A percentile compares a stretch with the other conserved stretches of the same genome.
Conservation (phyloP, 2,888 invertebrate species). For the Fragum whitleyi region DNA sequence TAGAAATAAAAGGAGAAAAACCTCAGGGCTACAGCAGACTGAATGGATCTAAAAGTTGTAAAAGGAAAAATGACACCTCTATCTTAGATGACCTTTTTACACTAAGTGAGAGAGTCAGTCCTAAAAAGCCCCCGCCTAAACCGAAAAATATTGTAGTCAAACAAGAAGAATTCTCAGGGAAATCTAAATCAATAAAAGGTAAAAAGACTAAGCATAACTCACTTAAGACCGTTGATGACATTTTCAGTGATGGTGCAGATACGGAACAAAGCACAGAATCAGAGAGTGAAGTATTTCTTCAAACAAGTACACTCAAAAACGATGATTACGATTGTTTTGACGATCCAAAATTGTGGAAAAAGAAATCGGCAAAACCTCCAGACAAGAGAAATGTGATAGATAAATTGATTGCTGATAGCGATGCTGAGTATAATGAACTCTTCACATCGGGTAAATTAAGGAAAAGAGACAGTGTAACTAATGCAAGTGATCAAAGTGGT, state of each 20-base stretch:
- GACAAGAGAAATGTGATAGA: constrained; percentile 58
- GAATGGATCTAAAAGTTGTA: not conserved
- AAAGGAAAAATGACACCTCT: constrained; percentile 17
- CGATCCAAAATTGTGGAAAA: constrained; percentile 68
- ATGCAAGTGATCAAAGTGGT: not conserved
- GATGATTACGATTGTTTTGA: constrained; percentile 60
- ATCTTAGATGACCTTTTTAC: constrained; percentile 20
- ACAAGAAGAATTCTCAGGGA: not conserved
- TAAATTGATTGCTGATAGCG: constrained; percentile 70
- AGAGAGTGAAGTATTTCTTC: constrained; percentile 52
- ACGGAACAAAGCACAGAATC: constrained; percentile 22
- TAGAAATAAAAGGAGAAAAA: not conserved
- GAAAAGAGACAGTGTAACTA: constrained; percentile 27
- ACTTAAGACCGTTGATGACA: constrained; percentile 55
- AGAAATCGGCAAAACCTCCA: constrained; percentile 44
- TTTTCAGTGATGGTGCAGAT: constrained; percentile 44
- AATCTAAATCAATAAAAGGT: not conserved
- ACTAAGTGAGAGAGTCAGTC: not conserved
- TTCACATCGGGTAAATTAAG: constrained; percentile 71
- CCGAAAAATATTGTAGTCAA: not conserved
- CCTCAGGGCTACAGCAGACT: not conserved
- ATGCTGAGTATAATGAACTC: constrained; percentile 69
- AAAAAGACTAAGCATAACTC: constrained; percentile 11
- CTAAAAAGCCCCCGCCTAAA: constrained; percentile 9
- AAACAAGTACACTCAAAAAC: constrained; percentile 72